Evolutionary conservation across 2,113 vertebrate species (phyloP), one percentile per base, ranked within the genome.

Genomic region (Laterallus jamaicensis): DNA sequence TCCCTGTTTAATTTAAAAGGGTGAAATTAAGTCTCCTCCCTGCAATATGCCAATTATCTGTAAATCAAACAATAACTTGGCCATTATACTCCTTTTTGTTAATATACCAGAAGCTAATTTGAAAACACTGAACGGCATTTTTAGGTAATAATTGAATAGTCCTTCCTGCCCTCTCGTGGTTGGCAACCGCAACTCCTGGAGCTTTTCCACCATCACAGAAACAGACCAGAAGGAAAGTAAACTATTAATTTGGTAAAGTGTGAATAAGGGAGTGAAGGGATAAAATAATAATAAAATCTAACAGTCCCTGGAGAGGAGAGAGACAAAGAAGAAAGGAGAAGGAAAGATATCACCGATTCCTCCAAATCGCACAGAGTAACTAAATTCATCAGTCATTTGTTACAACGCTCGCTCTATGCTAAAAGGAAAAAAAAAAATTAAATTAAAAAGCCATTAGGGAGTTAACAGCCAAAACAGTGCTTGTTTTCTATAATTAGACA

Each of bases 41-140:
- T 97, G 97, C 98, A 97, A 98, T 98, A 98, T 98, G 98, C 98
- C 98, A 99, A 99, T 99, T 99, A 98, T 98, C 98, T 98, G 97
- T 97, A 99, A 98, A 99, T 99, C 98, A 99, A 99, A 99, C 99
- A 99, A 98, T 98, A 98, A 98, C 98, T 98, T 98, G 98, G 98
- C 98, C 98, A 98, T 99, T 99, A 99, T 98, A 98, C 96, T 98
- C 97, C 97, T 98, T 98, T 98, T 98, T 98, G 98, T 98, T 98
- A 98, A 98, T 98, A 98, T 98, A 98, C 96, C 97, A 98, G 98
- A 97, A 98, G 97, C 98, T 98, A 98, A 98, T 98, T 98, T 98
- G 98, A 98, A 98, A 98, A 98, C 93, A 97, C 90, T 91, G 97
- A 97, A 91, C 78, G 7, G 96, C 88, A 95, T 97, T 98, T 98